Evolutionary conservation across 2,888 invertebrate species (phyloP).

Genomic region (Drosophila longiperda): DNA sequence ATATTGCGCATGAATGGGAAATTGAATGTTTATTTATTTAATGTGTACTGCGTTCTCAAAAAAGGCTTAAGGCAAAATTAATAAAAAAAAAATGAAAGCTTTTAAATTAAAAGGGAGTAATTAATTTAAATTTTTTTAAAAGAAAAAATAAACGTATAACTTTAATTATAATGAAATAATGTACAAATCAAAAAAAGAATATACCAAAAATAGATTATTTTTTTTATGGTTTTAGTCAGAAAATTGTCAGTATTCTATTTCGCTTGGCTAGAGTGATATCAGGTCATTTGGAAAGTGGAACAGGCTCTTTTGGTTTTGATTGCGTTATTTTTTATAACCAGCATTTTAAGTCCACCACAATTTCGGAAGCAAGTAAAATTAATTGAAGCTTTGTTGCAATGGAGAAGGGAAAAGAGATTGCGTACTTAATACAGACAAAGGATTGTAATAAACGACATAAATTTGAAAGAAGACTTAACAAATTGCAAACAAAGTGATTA

Average conservation of each 20-base stretch:
- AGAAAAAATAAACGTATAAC: not conserved
- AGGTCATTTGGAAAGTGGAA: constrained; percentile 17
- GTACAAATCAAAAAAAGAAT: not conserved
- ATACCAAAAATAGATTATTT: not conserved
- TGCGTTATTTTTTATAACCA: constrained; percentile 6
- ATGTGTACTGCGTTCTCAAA: too few species aligned
- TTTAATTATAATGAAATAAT: not conserved
- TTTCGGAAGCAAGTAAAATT: constrained; percentile 36
- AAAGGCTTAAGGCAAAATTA: not conserved
- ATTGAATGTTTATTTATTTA: not conserved
- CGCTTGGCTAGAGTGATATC: not conserved
- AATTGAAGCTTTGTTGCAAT: constrained; percentile 32
- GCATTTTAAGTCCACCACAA: constrained; percentile 18
- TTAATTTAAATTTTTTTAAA: not conserved
- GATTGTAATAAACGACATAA: constrained; percentile 76
- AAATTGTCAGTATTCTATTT: not conserved
- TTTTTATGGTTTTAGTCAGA: not conserved
- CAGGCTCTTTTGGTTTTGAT: constrained; percentile 25
- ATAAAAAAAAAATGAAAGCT: not conserved
- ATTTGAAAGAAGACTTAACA: constrained; percentile 69
- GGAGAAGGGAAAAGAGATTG: not conserved
- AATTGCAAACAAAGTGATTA: constrained; percentile 42
- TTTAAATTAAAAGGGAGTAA: not conserved
- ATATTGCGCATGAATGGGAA: constrained; percentile 6
- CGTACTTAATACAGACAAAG: constrained; percentile 28